These are phyloP conservation scores for Amblyteles armatorius DNA, from an alignment of 2,888 invertebrate genomes.

Conservation along the genomic window DNA sequence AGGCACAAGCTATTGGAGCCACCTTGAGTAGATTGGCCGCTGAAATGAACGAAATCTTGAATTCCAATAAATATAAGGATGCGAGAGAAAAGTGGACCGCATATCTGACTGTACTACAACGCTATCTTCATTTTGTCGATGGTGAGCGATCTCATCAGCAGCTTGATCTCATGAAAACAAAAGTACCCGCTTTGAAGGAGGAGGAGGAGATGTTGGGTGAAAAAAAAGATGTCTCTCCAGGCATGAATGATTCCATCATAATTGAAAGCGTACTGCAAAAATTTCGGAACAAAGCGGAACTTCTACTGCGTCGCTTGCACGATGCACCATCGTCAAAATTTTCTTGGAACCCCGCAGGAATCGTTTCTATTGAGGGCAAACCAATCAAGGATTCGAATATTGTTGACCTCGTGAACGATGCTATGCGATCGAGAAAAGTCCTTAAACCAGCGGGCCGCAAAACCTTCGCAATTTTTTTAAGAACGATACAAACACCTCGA, in stretches of 20 bases:
- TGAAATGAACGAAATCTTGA: no score
- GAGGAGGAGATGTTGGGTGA: not conserved
- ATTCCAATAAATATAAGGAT: no score
- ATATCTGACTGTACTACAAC: no score
- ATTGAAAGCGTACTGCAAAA: not conserved
- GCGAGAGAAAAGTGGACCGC: no score
- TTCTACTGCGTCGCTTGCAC: not conserved
- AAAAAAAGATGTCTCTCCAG: no score
- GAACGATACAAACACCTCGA: conserved; percentile 15
- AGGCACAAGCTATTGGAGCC: no score
- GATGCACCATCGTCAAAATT: not conserved
- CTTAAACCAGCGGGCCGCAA: conserved; percentile 14
- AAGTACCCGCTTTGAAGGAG: not conserved
- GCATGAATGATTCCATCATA: not conserved
- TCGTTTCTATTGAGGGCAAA: conserved; percentile 25
- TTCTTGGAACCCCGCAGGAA: conserved; percentile 42
- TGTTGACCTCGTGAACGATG: conserved; percentile 53
- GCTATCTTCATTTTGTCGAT: not conserved
- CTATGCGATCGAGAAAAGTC: not conserved
- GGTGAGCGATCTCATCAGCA: conserved; percentile 24
- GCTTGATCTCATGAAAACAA: not conserved
- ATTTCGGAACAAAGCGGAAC: not conserved
- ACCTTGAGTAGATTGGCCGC: no score
- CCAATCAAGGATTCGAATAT: conserved; percentile 47
- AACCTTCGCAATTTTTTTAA: conserved; percentile 24